Evolutionary conservation across 2,113 vertebrate species (phyloP), one percentile per base, ranked within the genome.

Genomic region (Meles meles): DNA sequence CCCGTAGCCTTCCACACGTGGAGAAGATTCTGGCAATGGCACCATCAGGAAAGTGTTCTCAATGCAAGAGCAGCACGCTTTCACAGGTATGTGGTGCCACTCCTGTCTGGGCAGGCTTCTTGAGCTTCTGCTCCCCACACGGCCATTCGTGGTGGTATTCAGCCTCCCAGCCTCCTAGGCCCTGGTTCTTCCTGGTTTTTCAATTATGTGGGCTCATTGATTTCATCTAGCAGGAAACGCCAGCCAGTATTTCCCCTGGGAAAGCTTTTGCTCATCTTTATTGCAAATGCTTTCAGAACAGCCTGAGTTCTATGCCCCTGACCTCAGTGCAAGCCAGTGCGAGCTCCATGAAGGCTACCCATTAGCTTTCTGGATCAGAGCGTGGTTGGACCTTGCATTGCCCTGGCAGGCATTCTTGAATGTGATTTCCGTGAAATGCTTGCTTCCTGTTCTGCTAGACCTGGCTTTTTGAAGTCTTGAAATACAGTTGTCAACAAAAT

Each of bases 21-120:
- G 99, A 97, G 83, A 21, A 97, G 98, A 74, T 98, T 98, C 61
- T 98, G 98, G 90, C 90, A 17, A 13, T 59, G 98, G 92, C 97
- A 82, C 55, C 96, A 93, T 96, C 97, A 98, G 34, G 98, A 96
- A 37, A 92, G 29, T 49, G 76, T 90, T 77, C 97, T 99, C 98
- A 37, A 88, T 1, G 88, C 96, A 20, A 98, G 94, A 87, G 98
- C 98, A 11, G 97, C 97, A 0, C 0, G 25, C 12, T 98, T 98
- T 57, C 97, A 97, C 97, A 98, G 98, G 98, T 98, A 88, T 0
- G 7, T 17, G 0, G 3, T 3, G 12, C 0, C 4, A 25, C 14
- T 37, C 52, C n/a, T 31, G 1, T 5, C 86, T 31, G 25, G 14
- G 14, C 84, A 3, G 3, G 14, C 1, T 3, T 27, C 52, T 44